These are phyloP conservation scores for Aurelia aurita complex sp. Pacific DNA, from an alignment of 30 jellyfish, hydroid and myxozoan genomes.

Conservation along the genomic window DNA sequence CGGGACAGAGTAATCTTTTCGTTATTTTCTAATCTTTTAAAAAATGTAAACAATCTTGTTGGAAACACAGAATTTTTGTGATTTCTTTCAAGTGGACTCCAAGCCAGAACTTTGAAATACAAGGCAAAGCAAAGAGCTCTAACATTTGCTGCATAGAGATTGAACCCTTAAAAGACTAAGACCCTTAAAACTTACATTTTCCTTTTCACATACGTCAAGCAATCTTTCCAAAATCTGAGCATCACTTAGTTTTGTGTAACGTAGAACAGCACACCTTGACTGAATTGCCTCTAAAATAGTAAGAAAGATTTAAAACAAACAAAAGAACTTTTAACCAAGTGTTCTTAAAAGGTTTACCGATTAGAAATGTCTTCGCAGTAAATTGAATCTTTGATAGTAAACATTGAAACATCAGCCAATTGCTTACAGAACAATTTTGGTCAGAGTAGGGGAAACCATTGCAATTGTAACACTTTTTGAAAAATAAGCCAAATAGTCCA, in stretches of 20 bases:
- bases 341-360: not conserved
- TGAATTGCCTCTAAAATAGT: slow-evolving; percentile 88
- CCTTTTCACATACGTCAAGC: slow-evolving; percentile 85
- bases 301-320: not conserved
- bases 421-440: too few species aligned
- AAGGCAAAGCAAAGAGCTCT: not conserved
- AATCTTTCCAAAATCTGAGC: slow-evolving; percentile 89
- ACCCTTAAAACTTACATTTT: slow-evolving; percentile 52
- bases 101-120: not conserved
- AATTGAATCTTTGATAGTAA: not conserved
- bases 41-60: too few species aligned
- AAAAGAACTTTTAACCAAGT: not conserved
- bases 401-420: too few species aligned
- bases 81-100: too few species aligned
- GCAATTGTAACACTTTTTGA: too few species aligned
- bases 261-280: slow-evolving; percentile 97
- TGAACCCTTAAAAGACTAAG: not conserved
- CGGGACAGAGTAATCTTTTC: too few species aligned
- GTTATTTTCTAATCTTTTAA: too few species aligned
- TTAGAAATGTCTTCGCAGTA: not conserved
- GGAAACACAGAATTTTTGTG: too few species aligned
- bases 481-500: too few species aligned
- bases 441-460: too few species aligned
- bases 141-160: too few species aligned
- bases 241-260: slow-evolving; percentile 92